phyloP scores from a whole-genome alignment of 1,140 invertebrate species.

The Neocloeon triangulifer region DNA sequence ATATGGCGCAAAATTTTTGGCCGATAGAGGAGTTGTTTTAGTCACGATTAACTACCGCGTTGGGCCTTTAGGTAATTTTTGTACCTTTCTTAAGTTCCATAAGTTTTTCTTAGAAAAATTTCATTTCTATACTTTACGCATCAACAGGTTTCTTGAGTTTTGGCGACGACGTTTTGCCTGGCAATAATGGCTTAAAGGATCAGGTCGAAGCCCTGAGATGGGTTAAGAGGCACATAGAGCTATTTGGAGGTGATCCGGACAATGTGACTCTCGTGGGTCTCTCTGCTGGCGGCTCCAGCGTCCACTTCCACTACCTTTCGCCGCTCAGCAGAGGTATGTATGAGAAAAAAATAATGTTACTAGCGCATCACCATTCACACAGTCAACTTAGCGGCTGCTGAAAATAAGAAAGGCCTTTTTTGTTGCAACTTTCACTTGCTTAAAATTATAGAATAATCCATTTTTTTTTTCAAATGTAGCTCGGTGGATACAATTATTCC shows the following conservation, averaged over 20 bases:
- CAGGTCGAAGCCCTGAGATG: slow-evolving; percentile 31
- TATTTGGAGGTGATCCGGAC: slow-evolving; percentile 25
- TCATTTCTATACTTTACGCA: too few species aligned
- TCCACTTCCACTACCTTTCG: slow-evolving; percentile 25
- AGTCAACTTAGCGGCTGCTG: too few species aligned
- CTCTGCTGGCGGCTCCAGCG: slow-evolving; percentile 26
- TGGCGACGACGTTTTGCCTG: slow-evolving; percentile 25
- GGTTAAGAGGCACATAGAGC: slow-evolving; percentile 27
- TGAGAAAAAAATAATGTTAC: too few species aligned
- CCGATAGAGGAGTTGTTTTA: slow-evolving; percentile 32
- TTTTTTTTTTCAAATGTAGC: too few species aligned
- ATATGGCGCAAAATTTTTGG: slow-evolving; percentile 30
- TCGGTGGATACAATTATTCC: too few species aligned
- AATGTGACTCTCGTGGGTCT: slow-evolving; percentile 24
- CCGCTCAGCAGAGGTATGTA: slow-evolving; percentile 1
- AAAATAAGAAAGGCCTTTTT: too few species aligned
- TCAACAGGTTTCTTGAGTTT: slow-evolving; percentile 27
- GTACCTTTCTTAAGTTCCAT: too few species aligned
- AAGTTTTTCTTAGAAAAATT: too few species aligned
- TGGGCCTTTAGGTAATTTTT: slow-evolving; percentile 31
- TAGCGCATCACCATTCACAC: too few species aligned
- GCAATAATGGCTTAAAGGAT: slow-evolving; percentile 41
- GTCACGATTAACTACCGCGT: slow-evolving; percentile 40
- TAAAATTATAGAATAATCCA: too few species aligned
- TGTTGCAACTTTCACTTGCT: too few species aligned